Evolutionary conservation across 1,140 invertebrate genomes (phyloP).

Genomic region (Proctacanthus coquilletti): DNA sequence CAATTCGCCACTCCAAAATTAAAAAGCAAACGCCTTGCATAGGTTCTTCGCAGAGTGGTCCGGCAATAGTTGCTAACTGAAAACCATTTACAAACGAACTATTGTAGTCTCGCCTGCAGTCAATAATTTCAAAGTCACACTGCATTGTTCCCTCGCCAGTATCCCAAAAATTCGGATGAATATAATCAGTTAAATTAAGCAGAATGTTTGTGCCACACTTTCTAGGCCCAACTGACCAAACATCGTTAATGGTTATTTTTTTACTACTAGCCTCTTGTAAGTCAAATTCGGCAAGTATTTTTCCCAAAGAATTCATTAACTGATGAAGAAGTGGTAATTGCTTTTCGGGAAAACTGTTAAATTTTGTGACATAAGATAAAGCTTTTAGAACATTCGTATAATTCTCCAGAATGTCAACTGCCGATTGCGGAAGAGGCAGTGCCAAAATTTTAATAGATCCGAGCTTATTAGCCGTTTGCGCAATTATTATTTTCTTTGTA

Average conservation of each 20-base stretch:
- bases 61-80: conserved; percentile 75
- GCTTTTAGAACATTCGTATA: conserved; percentile 38
- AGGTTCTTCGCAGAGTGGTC: conserved; percentile 89
- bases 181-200: conserved; percentile 52
- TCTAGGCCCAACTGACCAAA: conserved; percentile 85
- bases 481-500: conserved; percentile 37
- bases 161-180: conserved; percentile 20
- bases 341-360: conserved; percentile 19
- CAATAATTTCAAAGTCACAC: no score
- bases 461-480: conserved; percentile 54
- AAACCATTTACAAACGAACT: conserved; percentile 86
- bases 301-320: conserved; percentile 48
- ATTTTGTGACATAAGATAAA: conserved; percentile 9
- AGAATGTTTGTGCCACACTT: conserved; percentile 81
- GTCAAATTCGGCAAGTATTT: conserved; percentile 34
- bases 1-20: conserved; percentile 61
- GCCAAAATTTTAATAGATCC: conserved; percentile 62
- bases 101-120: conserved; percentile 45
- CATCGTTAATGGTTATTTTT: conserved; percentile 53
- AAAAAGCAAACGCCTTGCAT: conserved; percentile 89
- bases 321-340: conserved; percentile 9
- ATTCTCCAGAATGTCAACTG: conserved; percentile 46
- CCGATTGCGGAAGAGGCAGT: conserved; percentile 56
- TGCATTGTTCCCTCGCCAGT: conserved; percentile 6
- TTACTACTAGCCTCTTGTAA: no score